phyloP scores from a whole-genome alignment of 2,797 vertebrate species.

The Spheniscus humboldti region DNA sequence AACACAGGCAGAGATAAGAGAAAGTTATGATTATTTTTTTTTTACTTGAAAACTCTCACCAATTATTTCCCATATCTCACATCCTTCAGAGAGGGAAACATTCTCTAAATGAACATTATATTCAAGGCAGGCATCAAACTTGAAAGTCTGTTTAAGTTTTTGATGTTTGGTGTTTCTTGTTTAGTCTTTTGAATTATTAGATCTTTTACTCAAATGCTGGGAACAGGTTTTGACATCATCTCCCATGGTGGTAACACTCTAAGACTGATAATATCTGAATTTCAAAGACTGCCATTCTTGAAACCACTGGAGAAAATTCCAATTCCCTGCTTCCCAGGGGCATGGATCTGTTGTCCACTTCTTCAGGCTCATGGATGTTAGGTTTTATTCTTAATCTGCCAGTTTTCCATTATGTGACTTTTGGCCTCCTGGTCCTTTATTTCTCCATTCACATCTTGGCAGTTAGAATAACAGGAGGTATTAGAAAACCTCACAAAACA shows the following conservation, averaged over 20 bases:
- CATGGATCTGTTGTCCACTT: neutral
- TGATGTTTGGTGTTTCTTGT: conserved; percentile 29
- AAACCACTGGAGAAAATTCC: neutral
- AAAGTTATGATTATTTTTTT: neutral
- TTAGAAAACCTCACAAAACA: neutral
- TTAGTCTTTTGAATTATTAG: conserved; percentile 37
- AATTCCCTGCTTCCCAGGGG: neutral
- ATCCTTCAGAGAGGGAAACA: conserved; percentile 26
- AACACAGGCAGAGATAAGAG: neutral
- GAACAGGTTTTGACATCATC: neutral
- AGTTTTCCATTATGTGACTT: neutral
- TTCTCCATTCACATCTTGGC: neutral
- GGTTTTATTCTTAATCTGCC: neutral
- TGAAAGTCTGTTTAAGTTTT: conserved; percentile 45
- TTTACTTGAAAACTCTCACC: neutral
- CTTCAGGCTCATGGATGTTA: neutral
- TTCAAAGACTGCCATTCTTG: neutral
- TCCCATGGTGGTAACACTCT: neutral
- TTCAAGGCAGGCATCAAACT: neutral
- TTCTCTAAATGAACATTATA: neutral
- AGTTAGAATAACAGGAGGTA: neutral
- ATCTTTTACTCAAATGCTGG: conserved; percentile 44
- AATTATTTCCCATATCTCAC: conserved; percentile 22
- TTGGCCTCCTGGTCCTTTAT: neutral
- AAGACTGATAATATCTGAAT: conserved; percentile 6